Evolutionary conservation across 2,797 vertebrate species (phyloP).

Genomic region (Mormyrus hasselquistii): DNA sequence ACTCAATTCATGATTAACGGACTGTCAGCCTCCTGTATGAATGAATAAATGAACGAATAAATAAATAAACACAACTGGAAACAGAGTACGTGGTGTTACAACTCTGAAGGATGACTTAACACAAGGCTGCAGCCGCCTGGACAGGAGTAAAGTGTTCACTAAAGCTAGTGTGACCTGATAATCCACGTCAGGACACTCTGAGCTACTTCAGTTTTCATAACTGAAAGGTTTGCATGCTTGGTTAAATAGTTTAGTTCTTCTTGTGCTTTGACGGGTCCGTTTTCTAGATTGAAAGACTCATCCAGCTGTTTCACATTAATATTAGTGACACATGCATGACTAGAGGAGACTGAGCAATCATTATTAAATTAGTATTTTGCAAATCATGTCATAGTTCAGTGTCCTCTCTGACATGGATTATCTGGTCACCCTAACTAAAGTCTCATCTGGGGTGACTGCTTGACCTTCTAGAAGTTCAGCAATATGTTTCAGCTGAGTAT

Average conservation of each 20-base stretch:
- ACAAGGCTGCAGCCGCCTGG: background rate
- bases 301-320: background rate
- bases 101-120: background rate
- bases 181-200: background rate
- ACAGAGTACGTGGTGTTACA: background rate
- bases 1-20: background rate
- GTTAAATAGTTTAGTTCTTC: background rate
- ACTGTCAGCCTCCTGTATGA: background rate
- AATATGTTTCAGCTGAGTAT: background rate
- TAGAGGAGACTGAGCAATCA: background rate
- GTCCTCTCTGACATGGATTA: background rate
- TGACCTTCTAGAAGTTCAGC: background rate
- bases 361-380: background rate
- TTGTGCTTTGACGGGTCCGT: background rate
- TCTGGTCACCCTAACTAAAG: background rate
- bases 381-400: background rate
- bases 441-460: background rate
- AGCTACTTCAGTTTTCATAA: background rate
- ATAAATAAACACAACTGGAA: background rate
- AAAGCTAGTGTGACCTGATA: background rate
- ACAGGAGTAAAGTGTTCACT: background rate
- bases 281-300: background rate
- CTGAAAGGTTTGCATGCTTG: background rate
- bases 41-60: background rate
- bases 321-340: background rate